Evolutionary conservation across 2,797 vertebrate genomes (phyloP), one percentile per base, ranked within the genome.

Genomic region (Notolepis coatsorum): DNA sequence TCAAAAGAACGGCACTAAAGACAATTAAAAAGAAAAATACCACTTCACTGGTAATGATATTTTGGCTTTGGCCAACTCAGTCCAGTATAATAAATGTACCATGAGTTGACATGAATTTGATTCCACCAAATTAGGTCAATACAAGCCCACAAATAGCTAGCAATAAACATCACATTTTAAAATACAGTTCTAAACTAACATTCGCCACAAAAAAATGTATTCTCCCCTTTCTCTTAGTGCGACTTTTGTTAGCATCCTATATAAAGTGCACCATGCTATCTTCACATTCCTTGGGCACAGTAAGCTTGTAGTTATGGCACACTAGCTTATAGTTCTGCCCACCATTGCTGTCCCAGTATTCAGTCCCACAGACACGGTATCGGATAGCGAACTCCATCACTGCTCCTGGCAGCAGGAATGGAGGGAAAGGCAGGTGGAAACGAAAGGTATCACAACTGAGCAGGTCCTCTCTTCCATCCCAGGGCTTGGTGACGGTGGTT

Each of bases 231-330:
- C 66, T 39, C 61, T 10, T 61, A 21, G 69, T 8, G 51, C 33
- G 54, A 33, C 13, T 28, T 42, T 27, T 3, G 23, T 13, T 9
- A 38, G 12, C 5, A 35, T 71, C 30, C 60, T 90, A 99, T 77
- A 96, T 93, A 79, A 99, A 99, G 88, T 98, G 96, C 77, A 98
- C 95, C 95, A 97, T 97, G 89, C 96, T 98, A 56, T 95, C 94
- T 60, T 98, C 95, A 2, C 95, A 96, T 79, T 98, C 97, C 61
- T 94, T 95, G 0, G 96, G 97, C 85, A 97, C 91, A 75, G 90
- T 92, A 18, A 98, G 90, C 23, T 93, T 94, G 66, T 98, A 96
- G 79, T 84, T 92, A 81, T 94, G 89, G 75, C 94, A 98, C 1
- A 93, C 91, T 49, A 99, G 92, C 57, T 90, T 95, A 80, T 99